These are phyloP conservation scores for Mastacembelus armatus DNA, from an alignment of 2,797 vertebrate genomes.

Conservation along the genomic window DNA sequence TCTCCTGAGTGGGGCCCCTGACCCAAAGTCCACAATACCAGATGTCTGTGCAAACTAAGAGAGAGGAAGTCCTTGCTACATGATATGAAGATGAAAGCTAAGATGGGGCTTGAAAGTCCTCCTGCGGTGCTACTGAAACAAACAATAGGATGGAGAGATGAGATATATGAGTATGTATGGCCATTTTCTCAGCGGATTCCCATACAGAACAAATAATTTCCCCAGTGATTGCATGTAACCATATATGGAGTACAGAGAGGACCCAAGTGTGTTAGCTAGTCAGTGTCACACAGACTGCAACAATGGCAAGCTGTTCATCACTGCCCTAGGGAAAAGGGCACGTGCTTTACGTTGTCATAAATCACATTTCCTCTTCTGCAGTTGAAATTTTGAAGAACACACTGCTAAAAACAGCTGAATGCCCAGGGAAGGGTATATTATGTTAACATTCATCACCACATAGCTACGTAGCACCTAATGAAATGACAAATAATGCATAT, in stretches of 20 bases:
- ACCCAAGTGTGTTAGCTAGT: constrained; percentile 47
- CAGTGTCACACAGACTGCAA: constrained; percentile 58
- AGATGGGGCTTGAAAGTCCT: constrained; percentile 64
- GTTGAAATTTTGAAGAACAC: constrained; percentile 67
- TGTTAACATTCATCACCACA: constrained; percentile 62
- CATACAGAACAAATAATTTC: constrained; percentile 66
- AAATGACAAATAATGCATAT: constrained; percentile 49
- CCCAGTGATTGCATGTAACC: constrained; percentile 41
- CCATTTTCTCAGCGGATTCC: constrained; percentile 66
- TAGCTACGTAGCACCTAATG: constrained; percentile 12
- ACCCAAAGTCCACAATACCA: constrained; percentile 71
- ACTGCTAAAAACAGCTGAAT: constrained; percentile 64
- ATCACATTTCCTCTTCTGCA: constrained; percentile 68
- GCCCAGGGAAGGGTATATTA: constrained; percentile 45
- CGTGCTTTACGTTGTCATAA: constrained; percentile 56
- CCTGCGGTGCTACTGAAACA: constrained; percentile 53
- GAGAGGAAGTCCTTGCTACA: constrained; percentile 61
- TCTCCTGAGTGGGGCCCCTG: constrained; percentile 54
- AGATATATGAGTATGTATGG: constrained; percentile 12
- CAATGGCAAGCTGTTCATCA: constrained; percentile 70
- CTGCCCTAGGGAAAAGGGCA: constrained; percentile 47
- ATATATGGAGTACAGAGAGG: constrained; percentile 56
- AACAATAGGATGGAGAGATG: constrained; percentile 58
- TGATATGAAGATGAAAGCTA: constrained; percentile 71
- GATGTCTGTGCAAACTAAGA: constrained; percentile 71